Evolutionary conservation across 35 echinoderm and acorn worm species (phyloP).

Genomic region (Holothuria glaberrima): DNA sequence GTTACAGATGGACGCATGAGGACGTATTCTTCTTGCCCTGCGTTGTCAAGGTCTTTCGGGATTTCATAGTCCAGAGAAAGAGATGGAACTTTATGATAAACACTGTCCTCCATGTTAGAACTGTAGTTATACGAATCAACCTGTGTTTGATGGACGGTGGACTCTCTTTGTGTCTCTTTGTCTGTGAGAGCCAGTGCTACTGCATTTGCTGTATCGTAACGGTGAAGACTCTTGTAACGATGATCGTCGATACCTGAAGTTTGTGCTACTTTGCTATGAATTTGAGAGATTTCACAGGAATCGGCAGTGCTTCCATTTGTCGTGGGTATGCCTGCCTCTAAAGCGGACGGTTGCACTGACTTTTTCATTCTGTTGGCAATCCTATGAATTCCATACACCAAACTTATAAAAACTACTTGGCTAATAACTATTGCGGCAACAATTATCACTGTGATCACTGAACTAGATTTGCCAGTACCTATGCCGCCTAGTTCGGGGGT

Average conservation of each 20-base stretch:
- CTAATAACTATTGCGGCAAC: conserved; percentile 22
- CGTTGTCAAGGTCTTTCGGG: too few species aligned
- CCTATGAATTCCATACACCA: conserved; percentile 5
- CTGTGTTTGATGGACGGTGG: too few species aligned
- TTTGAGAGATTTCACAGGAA: neutral
- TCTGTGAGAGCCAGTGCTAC: neutral
- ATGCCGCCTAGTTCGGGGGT: neutral
- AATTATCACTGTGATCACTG: conserved; percentile 17
- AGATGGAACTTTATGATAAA: too few species aligned
- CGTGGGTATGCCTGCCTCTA: neutral
- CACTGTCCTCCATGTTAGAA: too few species aligned
- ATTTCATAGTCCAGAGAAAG: too few species aligned
- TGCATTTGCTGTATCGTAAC: conserved; percentile 16
- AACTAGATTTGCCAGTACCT: neutral
- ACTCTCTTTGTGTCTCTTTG: neutral
- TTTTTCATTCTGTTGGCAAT: conserved; percentile 27
- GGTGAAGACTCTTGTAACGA: conserved; percentile 14
- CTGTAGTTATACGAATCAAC: too few species aligned
- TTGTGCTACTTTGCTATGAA: neutral
- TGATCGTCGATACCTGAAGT: neutral
- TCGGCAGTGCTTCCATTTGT: neutral
- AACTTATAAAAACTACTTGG: conserved; percentile 37
- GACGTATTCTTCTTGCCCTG: too few species aligned
- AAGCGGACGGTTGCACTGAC: neutral
- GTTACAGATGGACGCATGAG: too few species aligned